A percentile compares a stretch with the other conserved stretches of the same genome.
Conservation (phyloP, 2,888 invertebrate species). For the Chymomyza procnemis region DNA sequence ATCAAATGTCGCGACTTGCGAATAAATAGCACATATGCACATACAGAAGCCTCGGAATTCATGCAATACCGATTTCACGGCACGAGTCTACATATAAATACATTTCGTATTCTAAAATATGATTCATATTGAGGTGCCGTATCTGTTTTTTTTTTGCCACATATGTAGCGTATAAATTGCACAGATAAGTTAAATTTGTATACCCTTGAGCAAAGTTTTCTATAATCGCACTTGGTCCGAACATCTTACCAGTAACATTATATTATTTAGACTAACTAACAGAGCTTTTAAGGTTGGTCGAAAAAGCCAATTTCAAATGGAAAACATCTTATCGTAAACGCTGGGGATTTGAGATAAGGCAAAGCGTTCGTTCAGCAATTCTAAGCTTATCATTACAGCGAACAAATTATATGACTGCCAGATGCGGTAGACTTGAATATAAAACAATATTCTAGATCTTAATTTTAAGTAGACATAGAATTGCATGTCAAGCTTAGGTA, state of each 20-base stretch:
- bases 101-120: background rate
- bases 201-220: background rate
- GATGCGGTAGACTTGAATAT: background rate
- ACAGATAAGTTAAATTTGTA: background rate
- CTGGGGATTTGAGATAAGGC: background rate
- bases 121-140: background rate
- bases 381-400: conserved; percentile 39
- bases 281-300: background rate
- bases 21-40: background rate
- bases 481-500: background rate
- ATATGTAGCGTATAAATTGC: no score
- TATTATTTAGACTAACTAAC: conserved; percentile 23
- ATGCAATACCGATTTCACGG: background rate
- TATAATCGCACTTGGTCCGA: background rate
- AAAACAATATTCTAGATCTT: background rate
- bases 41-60: background rate
- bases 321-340: background rate
- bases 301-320: background rate
- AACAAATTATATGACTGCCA: background rate
- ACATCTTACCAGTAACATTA: conserved; percentile 38
- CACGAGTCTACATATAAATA: background rate
- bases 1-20: background rate
- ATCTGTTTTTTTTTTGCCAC: no score
- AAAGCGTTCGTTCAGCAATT: background rate
- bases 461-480: background rate